phyloP scores from a whole-genome alignment of 2,113 vertebrate species.

The Zosterops lateralis region DNA sequence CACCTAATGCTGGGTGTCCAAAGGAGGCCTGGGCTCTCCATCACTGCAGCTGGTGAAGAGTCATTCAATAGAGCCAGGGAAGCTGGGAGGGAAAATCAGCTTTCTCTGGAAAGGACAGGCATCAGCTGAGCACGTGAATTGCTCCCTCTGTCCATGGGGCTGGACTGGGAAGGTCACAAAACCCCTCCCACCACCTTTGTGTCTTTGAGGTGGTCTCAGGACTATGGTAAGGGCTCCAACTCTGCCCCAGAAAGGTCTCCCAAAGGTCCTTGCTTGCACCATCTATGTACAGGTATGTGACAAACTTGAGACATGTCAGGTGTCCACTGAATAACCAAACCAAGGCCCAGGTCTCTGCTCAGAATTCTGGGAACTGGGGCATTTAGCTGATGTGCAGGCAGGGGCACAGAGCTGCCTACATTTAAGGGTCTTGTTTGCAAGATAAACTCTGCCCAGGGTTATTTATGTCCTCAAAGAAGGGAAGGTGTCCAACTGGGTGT shows the following conservation, averaged over 20 bases:
- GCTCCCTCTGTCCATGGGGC: neutral
- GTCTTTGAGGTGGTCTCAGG: neutral
- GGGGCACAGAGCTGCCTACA: neutral
- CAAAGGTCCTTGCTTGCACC: neutral
- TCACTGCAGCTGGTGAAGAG: neutral
- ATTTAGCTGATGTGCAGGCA: neutral
- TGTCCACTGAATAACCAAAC: neutral
- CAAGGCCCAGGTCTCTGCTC: neutral
- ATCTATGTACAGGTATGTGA: neutral
- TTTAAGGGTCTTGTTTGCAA: neutral
- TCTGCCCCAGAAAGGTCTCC: neutral
- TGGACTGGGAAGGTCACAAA: neutral
- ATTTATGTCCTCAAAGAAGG: neutral
- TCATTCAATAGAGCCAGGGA: neutral
- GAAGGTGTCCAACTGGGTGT: neutral
- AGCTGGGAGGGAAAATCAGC: neutral
- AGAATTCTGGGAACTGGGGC: neutral
- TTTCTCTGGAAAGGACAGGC: neutral
- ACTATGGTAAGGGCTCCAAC: accelerated
- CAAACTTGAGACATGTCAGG: neutral
- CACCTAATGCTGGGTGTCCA: neutral
- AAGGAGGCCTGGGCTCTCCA: neutral
- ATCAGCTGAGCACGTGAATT: accelerated
- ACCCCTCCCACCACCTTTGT: neutral
- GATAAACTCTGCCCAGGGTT: neutral